Base-by-base conservation (phyloP, 1,140 invertebrate genomes). In the Ceratitis capitata region DNA sequence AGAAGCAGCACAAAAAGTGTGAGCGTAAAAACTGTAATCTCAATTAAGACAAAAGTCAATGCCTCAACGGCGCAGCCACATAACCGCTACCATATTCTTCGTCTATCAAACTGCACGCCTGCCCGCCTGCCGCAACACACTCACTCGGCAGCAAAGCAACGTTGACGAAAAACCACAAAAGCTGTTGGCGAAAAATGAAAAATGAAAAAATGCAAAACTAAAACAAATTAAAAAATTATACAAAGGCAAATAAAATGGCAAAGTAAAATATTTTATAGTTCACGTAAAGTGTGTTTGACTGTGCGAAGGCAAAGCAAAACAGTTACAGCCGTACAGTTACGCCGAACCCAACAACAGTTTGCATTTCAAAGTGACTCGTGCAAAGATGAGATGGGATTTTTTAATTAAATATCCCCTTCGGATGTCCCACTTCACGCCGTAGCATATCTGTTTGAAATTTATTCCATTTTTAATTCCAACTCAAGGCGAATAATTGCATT, bases 391-490 rank as follows among this genome's bases (percentile, higher is more conserved):
- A 78, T 78, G 69, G 26, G 69, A 78, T 47, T 78, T 78, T 78
- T 78, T 78, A 78, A 78, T 78, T 78, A 78, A 78, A 78, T 78
- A 78, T 78, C 69, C 69, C 45, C 69, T 78, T 45, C 23, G 39
- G 39, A n/a, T n/a, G 16, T 35, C 69, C 29, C 69, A 23, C 39
- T 78, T 78, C 39, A 78, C 69, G 45, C 69, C 69, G 69, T 64
- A 7, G 51, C 23, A 23, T 45, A 78, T 78, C 69, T 78, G 69
- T 78, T 78, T 78, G 69, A 45, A 78, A 78, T 78, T 78, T 78
- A 78, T 78, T 78, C 69, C 69, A 78, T 78, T 78, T 78, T 78
- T 78, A 78, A 78, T 45, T 45, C 69, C 69, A 78, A 78, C 69
- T 45, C 69, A 78, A 78, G 69, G 69, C 69, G 42, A 78, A 78